phyloP scores from a whole-genome alignment of 2,888 invertebrate species.

The Eupithecia tripunctaria region DNA sequence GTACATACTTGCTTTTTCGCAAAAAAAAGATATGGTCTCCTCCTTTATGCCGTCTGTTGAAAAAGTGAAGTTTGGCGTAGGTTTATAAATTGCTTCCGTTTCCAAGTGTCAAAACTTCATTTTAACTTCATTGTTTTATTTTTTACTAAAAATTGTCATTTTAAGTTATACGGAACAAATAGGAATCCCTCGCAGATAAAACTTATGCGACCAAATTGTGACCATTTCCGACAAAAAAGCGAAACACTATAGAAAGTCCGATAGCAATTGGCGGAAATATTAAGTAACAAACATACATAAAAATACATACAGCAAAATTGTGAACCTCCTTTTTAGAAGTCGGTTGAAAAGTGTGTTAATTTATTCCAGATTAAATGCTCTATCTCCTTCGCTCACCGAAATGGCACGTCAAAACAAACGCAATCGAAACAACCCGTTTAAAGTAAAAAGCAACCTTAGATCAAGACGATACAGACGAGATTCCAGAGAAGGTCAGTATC shows the following conservation, averaged over 20 bases:
- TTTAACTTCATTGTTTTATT: neutral
- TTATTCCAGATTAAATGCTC: slow-evolving; percentile 55
- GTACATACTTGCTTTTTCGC: neutral
- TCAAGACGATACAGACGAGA: slow-evolving; percentile 53
- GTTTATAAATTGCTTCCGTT: neutral
- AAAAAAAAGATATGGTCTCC: neutral
- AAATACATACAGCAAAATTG: neutral
- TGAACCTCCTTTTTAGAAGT: neutral
- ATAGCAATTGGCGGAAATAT: neutral
- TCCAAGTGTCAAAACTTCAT: neutral
- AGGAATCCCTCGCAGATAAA: slow-evolving; percentile 4
- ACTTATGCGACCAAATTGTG: neutral
- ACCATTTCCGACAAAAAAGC: neutral
- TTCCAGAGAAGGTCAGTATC: slow-evolving; percentile 60
- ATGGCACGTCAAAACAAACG: slow-evolving; percentile 39
- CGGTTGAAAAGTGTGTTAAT: slow-evolving; percentile 19
- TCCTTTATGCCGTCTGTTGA: neutral
- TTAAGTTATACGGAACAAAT: neutral
- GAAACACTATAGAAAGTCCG: neutral
- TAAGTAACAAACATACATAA: neutral
- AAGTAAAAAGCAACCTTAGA: slow-evolving; percentile 44
- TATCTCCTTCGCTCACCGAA: slow-evolving; percentile 44
- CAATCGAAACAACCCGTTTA: slow-evolving; percentile 58
- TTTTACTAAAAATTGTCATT: neutral
- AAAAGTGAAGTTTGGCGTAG: neutral